Base-by-base conservation (phyloP, 1,140 invertebrate species). In the Drosophila repletoides region DNA sequence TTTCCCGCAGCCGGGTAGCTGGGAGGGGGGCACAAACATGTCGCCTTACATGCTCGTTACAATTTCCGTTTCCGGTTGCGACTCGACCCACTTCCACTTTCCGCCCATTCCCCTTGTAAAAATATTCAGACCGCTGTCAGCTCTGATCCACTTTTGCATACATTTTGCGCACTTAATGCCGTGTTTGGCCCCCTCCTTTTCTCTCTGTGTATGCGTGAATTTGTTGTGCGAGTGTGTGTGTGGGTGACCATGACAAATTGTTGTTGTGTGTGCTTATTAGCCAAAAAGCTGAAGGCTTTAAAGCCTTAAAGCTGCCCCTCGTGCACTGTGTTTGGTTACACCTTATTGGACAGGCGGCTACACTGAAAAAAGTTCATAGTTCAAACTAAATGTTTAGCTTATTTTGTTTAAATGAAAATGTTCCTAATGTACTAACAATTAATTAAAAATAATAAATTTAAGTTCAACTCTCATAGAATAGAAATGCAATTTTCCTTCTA, bases 211-310 rank as follows among this genome's bases (percentile, higher is more conserved):
- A 10, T 61, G 14, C 31, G 1, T 40, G 10, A 38, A 12, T 52
- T 17, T 59, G 65, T 63, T 19, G 55, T 55, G 26, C n/a, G 33
- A 31, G 52, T 41, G 28, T 36, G 9, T 31, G 24, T 24, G 7
- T 43, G 26, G 49, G 31, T 58, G 76, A 49, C 52, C 79, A 56
- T 72, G 63, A 84, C 70, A 73, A 83, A 83, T 76, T 76, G 72
- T 51, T 48, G 45, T 48, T 31, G 28, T 48, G 51, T 60, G 58
- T 48, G 76, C 51, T 79, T 79, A 84, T 84, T 86, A 80, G 75
- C 74, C 48, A 72, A 59, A 60, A 72, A 46, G 60, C 60, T 53
- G 48, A 76, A 40, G 49, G 64, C 64, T 76, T 84, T 74, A 83
- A 83, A 31, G 56, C 52, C 52, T 67, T 67, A 22, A 60, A 60